Percentiles rank a stretch among this genome's conserved stretches.
These are phyloP conservation scores for Drosophila murphyi DNA, from an alignment of 1,140 invertebrate species.

Conservation along the genomic window DNA sequence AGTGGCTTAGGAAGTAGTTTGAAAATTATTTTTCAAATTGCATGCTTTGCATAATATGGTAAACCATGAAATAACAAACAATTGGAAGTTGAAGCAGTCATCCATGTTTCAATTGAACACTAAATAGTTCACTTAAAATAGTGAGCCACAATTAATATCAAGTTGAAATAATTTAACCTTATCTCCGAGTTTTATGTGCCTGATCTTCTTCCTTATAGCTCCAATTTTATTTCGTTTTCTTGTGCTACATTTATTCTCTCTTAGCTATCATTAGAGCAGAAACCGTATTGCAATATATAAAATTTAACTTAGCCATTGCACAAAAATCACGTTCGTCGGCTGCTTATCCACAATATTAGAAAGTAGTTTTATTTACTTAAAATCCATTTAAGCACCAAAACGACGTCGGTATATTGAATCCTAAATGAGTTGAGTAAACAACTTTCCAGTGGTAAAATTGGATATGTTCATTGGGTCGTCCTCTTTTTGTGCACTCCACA, in stretches of 20 bases:
- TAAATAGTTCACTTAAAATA: no score
- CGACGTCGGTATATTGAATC: background rate
- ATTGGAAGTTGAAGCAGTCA: background rate
- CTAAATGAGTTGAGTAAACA: background rate
- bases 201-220: no score
- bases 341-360: no score
- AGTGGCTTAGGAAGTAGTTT: conserved; percentile 10
- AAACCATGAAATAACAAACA: conserved; percentile 1
- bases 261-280: no score
- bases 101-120: background rate
- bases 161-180: no score
- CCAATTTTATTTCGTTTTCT: no score
- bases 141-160: no score
- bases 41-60: background rate
- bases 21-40: conserved; percentile 1
- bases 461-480: background rate
- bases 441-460: background rate
- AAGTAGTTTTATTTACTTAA: background rate
- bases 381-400: background rate
- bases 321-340: no score
- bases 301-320: background rate
- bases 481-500: background rate
- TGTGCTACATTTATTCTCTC: no score
- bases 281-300: background rate
- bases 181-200: no score